phyloP scores from a whole-genome alignment of 2,797 vertebrate species.

The Megalops cyprinoides region DNA sequence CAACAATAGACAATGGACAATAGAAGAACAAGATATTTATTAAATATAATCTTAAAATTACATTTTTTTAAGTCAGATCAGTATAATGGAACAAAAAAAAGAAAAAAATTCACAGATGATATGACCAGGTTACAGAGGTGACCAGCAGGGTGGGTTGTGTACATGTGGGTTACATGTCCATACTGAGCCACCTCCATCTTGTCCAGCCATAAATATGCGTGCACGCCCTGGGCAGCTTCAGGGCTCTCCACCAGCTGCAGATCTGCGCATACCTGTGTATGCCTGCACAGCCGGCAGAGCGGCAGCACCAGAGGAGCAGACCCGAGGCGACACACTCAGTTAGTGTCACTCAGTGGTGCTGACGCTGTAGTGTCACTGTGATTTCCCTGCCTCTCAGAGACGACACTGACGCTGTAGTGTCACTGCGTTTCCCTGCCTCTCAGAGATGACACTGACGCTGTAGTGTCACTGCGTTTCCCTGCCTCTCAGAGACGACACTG shows the following conservation, averaged over 20 bases:
- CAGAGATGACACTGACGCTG: too few relatives aligned
- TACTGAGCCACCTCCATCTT: not conserved
- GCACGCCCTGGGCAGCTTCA: too few relatives aligned
- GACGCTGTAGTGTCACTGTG: not conserved
- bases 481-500: too few relatives aligned
- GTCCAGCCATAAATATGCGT: too few relatives aligned
- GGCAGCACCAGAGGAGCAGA: not conserved
- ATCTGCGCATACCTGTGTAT: too few relatives aligned
- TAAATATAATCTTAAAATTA: slow-evolving; percentile 81
- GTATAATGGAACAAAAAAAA: slow-evolving; percentile 55
- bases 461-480: too few relatives aligned
- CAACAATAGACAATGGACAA: slow-evolving; percentile 54
- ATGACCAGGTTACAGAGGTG: slow-evolving; percentile 69
- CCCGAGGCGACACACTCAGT: not conserved
- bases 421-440: too few relatives aligned
- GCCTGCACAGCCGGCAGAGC: not conserved
- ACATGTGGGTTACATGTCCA: slow-evolving; percentile 62
- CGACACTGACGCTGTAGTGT: too few relatives aligned
- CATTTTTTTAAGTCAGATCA: slow-evolving; percentile 66
- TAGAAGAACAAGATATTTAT: slow-evolving; percentile 80
- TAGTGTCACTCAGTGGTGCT: not conserved
- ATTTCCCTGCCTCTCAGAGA: too few relatives aligned
- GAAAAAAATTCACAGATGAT: slow-evolving; percentile 66
- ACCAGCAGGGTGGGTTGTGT: slow-evolving; percentile 56
- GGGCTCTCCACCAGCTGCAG: too few relatives aligned